Evolutionary conservation across 2,113 vertebrate species (phyloP), one percentile per base, ranked within the genome.

Genomic region (Vulpes lagopus): DNA sequence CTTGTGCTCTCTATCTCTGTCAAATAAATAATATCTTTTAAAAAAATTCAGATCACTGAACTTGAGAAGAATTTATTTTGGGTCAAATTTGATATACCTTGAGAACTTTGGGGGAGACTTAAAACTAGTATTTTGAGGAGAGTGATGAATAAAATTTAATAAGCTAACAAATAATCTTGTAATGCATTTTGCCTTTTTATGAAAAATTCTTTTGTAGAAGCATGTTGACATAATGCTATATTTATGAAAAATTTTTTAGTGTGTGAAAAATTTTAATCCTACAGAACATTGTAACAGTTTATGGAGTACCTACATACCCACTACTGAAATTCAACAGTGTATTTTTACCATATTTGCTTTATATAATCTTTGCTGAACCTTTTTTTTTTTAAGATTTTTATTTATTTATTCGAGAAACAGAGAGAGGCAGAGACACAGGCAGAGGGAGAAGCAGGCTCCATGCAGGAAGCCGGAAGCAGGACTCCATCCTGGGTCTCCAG

Each of bases 31-130:
- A 43, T 43, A 43, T 43, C 43, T 43, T 43, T 43, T 7, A 43
- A 35, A 73, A 89, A 30, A 16, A 27, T 82, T 8, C 84, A 17
- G 38, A 57, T 76, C 38, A 32, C 43, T 91, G 80, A 80, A 76
- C 12, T 78, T 94, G 2, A 43, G 25, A 32, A 94, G 49, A 76
- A 23, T 92, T 60, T 86, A n/a, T 76, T 86, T 91, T 64, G 20
- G n/a, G 81, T 74, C 32, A 12, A 81, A 87, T 96, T 91, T 96
- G 35, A 60, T 88, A 19, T 14, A 16, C 43, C n/a, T 91, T 93
- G 27, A 95, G 74, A 51, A 87, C n/a, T 87, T 80, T 57, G 8
- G 43, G 32, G 65, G 32, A 62, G 8, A 76, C 51, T 83, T 95
- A 88, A 11, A 7, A 71, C 76, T 92, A 74, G 49, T 94, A 62